phyloP scores from a whole-genome alignment of 1,140 invertebrate genomes.

The Atta cephalotes region DNA sequence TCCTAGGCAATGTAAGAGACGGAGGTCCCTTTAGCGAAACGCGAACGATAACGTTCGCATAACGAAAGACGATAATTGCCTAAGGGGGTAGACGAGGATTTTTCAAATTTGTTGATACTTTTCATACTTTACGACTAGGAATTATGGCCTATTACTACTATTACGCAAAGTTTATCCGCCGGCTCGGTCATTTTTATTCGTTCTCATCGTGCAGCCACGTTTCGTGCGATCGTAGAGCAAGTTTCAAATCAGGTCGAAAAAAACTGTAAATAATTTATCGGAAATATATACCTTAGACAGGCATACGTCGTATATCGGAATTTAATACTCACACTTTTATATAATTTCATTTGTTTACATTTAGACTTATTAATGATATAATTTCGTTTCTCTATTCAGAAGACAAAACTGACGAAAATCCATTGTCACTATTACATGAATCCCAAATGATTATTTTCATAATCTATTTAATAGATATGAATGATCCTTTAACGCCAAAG shows the following conservation, averaged over 20 bases:
- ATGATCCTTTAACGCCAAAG: not conserved
- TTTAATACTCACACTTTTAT: not conserved
- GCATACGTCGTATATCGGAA: not conserved
- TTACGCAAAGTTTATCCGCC: slow-evolving; percentile 82
- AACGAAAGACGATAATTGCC: slow-evolving; percentile 67
- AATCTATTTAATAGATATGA: not conserved
- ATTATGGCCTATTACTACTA: slow-evolving; percentile 83
- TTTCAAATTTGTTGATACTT: slow-evolving; percentile 83
- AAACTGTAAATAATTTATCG: slow-evolving; percentile 38
- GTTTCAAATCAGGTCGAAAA: slow-evolving; percentile 14
- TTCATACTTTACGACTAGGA: slow-evolving; percentile 82
- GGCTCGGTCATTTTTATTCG: slow-evolving; percentile 74
- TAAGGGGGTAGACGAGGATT: slow-evolving; percentile 71
- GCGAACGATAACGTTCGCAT: slow-evolving; percentile 28
- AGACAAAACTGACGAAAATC: not conserved
- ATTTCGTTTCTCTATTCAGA: not conserved
- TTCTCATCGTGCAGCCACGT: not conserved
- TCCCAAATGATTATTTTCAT: not conserved
- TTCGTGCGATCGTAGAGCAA: slow-evolving; percentile 22
- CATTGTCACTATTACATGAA: not conserved
- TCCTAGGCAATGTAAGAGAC: slow-evolving; percentile 65
- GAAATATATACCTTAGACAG: not conserved
- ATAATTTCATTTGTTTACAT: not conserved
- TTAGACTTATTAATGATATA: not conserved
- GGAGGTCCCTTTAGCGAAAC: slow-evolving; percentile 54